Evolutionary conservation across 2,888 invertebrate genomes (phyloP), one percentile per base, ranked within the genome.

Genomic region (Campoplex capitator): DNA sequence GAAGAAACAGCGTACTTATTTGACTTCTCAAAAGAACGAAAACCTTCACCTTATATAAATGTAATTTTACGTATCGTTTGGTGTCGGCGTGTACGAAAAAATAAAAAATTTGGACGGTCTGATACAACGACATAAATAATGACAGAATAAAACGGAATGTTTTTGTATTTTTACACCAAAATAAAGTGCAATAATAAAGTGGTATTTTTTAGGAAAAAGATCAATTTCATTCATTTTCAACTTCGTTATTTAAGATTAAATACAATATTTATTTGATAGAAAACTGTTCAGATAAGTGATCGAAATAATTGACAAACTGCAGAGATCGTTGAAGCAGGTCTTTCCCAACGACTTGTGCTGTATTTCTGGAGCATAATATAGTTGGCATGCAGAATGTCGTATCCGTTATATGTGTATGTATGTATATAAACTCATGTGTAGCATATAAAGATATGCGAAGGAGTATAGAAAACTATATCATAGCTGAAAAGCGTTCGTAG

Each of bases 381-480:
- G 16, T 62, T 62, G 1, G 16, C 13, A 32, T 32, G 16, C 7
- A 32, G 62, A 62, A 13, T 32, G 28, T 28, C 58, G 28, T 28
- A 28, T 9, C 23, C 23, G 23, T 23, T 23, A 23, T 23, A 58
- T 13, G 13, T 28, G 28, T 13, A 58, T 28, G 13, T 23, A 45
- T 9, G 11, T 70, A 9, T 68, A 68, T 16, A 45, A 16, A 6
- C 38, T 73, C 67, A 23, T 78, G 28, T 35, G 32, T n/a, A 38
- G 35, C 23, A 51, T n/a, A 32, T 13, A 45, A 32, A 28, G n/a
- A 51, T 35, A 73, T 62, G 23, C 16, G 48, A 58, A 13, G 16
- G 32, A 28, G 32, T n/a, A 74, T 62, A 11, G 73, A 51, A 38
- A 58, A 18, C 58, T 70, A 45, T 77, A 81, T 82, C 81, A 58